A percentile compares a stretch with the other conserved stretches of the same genome.
Evolutionary conservation across 2,888 invertebrate species (phyloP).

Genomic region (Pelosia muscerda): DNA sequence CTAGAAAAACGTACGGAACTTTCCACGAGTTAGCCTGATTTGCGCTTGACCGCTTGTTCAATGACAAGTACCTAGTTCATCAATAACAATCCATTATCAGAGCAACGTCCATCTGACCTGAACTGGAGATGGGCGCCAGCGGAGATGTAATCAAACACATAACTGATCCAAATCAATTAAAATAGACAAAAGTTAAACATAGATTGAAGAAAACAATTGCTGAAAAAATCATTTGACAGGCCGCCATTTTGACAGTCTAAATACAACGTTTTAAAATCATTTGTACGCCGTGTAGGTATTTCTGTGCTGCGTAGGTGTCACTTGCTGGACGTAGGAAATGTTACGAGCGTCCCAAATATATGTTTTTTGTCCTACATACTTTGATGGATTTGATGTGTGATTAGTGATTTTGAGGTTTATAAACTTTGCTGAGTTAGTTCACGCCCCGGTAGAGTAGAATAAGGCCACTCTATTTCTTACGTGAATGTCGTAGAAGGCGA

Average conservation of each 20-base stretch:
- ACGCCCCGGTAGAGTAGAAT: no score
- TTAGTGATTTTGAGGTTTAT: conserved; percentile 20
- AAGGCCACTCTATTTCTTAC: no score
- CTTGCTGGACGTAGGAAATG: conserved; percentile 43
- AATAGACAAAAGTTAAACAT: conserved; percentile 5
- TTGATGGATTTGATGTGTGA: conserved; percentile 38
- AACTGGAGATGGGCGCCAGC: no score
- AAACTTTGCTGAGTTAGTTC: conserved; percentile 8
- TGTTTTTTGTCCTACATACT: conserved; percentile 51
- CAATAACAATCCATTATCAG: no score
- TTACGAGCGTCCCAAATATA: conserved; percentile 43
- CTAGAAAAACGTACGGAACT: no score
- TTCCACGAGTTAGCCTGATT: no score
- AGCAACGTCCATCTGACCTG: no score
- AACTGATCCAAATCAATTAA: not conserved
- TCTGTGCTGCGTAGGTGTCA: conserved; percentile 49
- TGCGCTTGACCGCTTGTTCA: no score
- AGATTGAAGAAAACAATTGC: conserved; percentile 10
- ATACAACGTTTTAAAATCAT: conserved; percentile 34
- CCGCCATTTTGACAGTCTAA: conserved; percentile 23
- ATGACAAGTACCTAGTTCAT: no score
- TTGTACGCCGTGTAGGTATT: conserved; percentile 50
- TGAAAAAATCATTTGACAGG: conserved; percentile 22
- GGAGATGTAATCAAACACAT: not conserved
- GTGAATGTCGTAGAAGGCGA: no score